Evolutionary conservation across 1,140 invertebrate species (phyloP).

Genomic region (Araneus ventricosus): DNA sequence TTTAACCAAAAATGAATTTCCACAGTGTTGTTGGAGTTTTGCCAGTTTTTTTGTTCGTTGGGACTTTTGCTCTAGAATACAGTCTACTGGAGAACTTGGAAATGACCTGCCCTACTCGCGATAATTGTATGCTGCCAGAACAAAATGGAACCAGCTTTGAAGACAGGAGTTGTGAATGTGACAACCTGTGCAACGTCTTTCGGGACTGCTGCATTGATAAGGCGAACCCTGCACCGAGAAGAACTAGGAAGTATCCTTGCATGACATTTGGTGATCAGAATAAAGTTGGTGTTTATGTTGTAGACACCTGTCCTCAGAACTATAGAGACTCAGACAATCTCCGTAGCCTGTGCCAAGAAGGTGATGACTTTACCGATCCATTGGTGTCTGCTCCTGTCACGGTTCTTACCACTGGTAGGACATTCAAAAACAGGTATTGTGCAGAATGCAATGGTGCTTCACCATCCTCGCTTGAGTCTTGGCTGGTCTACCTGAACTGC

Average conservation of each 20-base stretch:
- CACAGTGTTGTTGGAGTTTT: not conserved
- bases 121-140: not conserved
- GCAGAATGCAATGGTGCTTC: constrained; percentile 81
- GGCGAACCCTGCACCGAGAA: not conserved
- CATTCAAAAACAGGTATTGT: constrained; percentile 83
- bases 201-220: constrained; percentile 61
- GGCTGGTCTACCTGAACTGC: not conserved
- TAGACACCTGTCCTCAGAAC: not conserved
- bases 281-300: constrained; percentile 24
- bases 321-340: not conserved
- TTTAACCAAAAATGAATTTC: not conserved
- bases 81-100: constrained; percentile 24
- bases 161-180: constrained; percentile 60
- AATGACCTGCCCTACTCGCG: not conserved
- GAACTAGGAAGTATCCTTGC: not conserved
- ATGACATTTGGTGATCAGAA: not conserved
- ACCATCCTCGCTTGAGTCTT: not conserved
- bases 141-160: constrained; percentile 20
- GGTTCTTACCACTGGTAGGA: constrained; percentile 79
- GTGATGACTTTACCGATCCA: constrained; percentile 78
- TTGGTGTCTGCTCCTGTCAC: constrained; percentile 81
- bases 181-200: not conserved
- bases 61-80: not conserved
- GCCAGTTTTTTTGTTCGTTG: not conserved
- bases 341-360: constrained; percentile 18